Percentiles rank a stretch among this genome's conserved stretches.
These are phyloP conservation scores for Matsumurasca onukii DNA, from an alignment of 1,140 invertebrate species.

Conservation along the genomic window DNA sequence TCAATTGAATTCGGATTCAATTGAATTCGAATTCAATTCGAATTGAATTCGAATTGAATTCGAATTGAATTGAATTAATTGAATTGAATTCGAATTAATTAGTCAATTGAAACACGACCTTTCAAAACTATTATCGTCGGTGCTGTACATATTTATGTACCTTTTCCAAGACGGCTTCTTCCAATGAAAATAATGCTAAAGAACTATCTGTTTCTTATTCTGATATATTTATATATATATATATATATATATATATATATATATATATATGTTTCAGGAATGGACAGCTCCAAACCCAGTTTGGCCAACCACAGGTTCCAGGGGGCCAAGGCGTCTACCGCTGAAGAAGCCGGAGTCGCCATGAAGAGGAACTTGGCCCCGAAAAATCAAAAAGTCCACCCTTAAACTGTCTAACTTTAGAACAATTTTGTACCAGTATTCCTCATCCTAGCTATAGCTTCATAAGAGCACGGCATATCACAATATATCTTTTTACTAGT, in stretches of 20 bases:
- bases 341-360: neutral
- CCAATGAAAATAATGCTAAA: neutral
- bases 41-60: too few species aligned
- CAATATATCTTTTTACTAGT: neutral
- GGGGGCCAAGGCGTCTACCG: neutral
- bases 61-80: too few species aligned
- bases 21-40: too few species aligned
- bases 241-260: neutral
- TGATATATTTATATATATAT: neutral
- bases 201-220: neutral
- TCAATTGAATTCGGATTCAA: too few species aligned
- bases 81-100: too few species aligned
- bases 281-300: neutral
- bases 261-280: neutral
- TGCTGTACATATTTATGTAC: neutral
- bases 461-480: slow-evolving; percentile 13
- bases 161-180: neutral
- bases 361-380: slow-evolving; percentile 7
- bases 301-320: slow-evolving; percentile 5
- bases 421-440: neutral
- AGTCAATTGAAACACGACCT: too few species aligned
- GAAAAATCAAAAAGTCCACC: neutral
- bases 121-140: too few species aligned
- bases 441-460: neutral
- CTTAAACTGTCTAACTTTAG: neutral